Evolutionary conservation across 2,888 invertebrate species (phyloP).

Genomic region (Drosophila anomalata): DNA sequence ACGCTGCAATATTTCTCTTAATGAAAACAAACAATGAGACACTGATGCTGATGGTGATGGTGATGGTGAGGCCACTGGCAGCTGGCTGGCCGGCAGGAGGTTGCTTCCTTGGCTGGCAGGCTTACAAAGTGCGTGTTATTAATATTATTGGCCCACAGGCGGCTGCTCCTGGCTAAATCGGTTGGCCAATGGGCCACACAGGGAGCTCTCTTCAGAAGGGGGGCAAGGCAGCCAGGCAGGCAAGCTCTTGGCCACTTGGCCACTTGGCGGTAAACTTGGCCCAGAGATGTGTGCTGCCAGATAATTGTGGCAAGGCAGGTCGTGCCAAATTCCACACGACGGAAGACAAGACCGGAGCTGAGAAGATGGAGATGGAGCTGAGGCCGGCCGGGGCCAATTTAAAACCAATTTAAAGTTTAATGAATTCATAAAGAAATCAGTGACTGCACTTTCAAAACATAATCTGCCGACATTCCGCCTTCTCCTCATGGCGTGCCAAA

Average conservation of each 20-base stretch:
- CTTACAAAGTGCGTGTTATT: constrained; percentile 78
- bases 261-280: constrained; percentile 6
- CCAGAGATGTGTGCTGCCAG: constrained; percentile 65
- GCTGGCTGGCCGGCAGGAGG: constrained; percentile 45
- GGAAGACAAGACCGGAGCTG: constrained; percentile 17
- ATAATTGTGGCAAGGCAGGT: constrained; percentile 72
- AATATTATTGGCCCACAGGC: constrained; percentile 76
- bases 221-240: constrained; percentile 21
- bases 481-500: constrained; percentile 74
- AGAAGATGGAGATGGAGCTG: constrained; percentile 33
- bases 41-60: constrained; percentile 39
- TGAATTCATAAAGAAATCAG: constrained; percentile 80
- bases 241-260: constrained; percentile 43
- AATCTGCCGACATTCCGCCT: constrained; percentile 71
- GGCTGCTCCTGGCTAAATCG: constrained; percentile 14
- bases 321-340: constrained; percentile 73
- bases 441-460: constrained; percentile 78
- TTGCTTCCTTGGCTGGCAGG: constrained; percentile 24
- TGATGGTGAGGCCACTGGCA: constrained; percentile 41
- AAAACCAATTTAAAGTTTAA: constrained; percentile 80
- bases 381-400: constrained; percentile 69
- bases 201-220: constrained; percentile 13
- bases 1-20: constrained; percentile 79
- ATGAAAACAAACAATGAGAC: constrained; percentile 77
- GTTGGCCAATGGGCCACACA: constrained; percentile 54